These are phyloP conservation scores for Smithornis capensis DNA, from an alignment of 2,113 vertebrate species.

Conservation along the genomic window DNA sequence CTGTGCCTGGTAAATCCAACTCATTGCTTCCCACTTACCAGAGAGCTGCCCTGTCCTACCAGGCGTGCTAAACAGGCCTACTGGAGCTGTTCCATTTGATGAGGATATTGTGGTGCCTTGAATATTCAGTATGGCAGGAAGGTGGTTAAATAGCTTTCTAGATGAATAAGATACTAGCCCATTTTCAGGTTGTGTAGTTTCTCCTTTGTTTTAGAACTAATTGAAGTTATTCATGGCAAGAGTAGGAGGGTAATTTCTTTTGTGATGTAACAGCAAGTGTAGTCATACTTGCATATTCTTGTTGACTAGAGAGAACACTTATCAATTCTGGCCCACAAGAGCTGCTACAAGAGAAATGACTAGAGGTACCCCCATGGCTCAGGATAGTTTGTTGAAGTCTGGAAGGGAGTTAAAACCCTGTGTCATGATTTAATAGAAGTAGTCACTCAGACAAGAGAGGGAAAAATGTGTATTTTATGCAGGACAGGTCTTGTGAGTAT, in stretches of 20 bases:
- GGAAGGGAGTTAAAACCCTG: background rate
- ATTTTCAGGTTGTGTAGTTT: background rate
- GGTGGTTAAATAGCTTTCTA: background rate
- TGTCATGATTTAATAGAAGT: background rate
- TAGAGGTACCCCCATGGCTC: fast-evolving
- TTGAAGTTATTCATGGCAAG: background rate
- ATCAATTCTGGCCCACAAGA: background rate
- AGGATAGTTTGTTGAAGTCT: background rate
- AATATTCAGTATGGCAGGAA: background rate
- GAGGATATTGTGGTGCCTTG: background rate
- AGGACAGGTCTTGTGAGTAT: background rate
- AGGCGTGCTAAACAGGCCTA: background rate
- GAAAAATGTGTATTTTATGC: background rate
- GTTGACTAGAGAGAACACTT: background rate
- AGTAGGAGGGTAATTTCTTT: background rate
- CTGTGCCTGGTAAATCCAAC: background rate
- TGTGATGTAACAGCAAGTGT: background rate
- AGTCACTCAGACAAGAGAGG: background rate
- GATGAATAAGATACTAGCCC: background rate
- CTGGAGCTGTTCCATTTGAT: background rate
- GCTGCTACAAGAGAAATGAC: background rate
- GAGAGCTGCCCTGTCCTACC: background rate
- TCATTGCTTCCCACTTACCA: background rate
- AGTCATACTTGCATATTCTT: background rate
- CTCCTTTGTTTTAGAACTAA: background rate